phyloP scores from a whole-genome alignment of 2,888 invertebrate species.

The Resseliella maxima region DNA sequence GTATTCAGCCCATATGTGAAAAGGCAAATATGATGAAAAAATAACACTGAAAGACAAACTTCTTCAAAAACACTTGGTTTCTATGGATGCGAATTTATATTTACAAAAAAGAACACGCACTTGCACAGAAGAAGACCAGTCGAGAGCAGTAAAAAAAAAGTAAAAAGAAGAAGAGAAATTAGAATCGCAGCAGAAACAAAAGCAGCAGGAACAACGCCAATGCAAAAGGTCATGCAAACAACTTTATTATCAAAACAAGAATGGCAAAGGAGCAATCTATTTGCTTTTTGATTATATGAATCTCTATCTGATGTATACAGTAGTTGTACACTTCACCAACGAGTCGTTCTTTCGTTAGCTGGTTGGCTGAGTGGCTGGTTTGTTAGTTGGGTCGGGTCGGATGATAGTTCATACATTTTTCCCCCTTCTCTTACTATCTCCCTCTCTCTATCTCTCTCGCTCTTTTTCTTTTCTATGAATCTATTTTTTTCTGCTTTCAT shows the following conservation, averaged over 20 bases:
- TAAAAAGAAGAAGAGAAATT: background rate
- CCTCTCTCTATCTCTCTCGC: too few species aligned
- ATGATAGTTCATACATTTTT: background rate
- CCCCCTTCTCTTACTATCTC: too few species aligned
- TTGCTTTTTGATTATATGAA: constrained; percentile 3
- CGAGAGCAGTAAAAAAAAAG: background rate
- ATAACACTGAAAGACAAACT: background rate
- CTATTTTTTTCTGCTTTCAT: background rate
- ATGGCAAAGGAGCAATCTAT: constrained; percentile 6
- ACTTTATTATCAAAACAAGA: background rate
- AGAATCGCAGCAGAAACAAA: background rate
- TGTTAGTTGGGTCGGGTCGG: too few species aligned
- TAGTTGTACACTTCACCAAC: background rate
- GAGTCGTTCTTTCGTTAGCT: background rate
- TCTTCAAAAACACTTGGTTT: background rate
- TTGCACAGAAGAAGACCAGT: too few species aligned
- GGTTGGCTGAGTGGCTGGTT: too few species aligned
- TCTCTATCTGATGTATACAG: constrained; percentile 13
- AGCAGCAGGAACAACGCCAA: too few species aligned
- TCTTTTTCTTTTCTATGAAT: too few species aligned
- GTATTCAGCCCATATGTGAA: too few species aligned
- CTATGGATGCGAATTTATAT: background rate
- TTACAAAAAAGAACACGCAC: background rate
- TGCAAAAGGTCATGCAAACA: background rate
- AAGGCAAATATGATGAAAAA: background rate